A percentile compares a stretch with the other conserved stretches of the same genome.
phyloP scores from a whole-genome alignment of 2,113 vertebrate species.

The Antigone vipio region DNA sequence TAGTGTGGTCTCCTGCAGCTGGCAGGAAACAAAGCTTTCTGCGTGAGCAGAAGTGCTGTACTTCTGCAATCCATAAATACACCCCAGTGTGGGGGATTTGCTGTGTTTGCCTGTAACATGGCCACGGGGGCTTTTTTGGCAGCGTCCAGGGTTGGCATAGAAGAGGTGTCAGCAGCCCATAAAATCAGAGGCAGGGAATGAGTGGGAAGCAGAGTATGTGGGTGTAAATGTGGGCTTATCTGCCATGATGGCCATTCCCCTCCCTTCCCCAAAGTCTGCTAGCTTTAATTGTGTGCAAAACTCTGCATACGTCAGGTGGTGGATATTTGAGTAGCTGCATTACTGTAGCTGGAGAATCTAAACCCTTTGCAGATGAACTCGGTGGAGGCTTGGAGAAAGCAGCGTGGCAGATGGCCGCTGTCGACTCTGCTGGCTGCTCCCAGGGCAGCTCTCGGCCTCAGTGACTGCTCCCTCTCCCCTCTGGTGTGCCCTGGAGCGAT shows the following conservation, averaged over 20 bases:
- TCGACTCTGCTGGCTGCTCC: fast-evolving
- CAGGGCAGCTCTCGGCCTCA: not conserved
- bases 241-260: not conserved
- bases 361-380: not conserved
- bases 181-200: not conserved
- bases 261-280: not conserved
- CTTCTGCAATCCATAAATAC: not conserved
- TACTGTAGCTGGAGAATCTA: not conserved
- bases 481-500: not conserved
- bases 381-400: not conserved
- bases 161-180: not conserved
- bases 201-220: not conserved
- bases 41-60: not conserved
- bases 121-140: not conserved
- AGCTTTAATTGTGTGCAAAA: not conserved
- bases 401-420: fast-evolving
- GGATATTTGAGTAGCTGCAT: not conserved
- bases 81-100: not conserved
- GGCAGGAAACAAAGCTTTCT: not conserved
- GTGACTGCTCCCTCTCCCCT: not conserved
- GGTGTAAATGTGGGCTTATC: not conserved
- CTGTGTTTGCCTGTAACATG: not conserved
- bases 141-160: fast-evolving
- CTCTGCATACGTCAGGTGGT: not conserved
- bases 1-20: not conserved